Percentiles rank a stretch among this genome's conserved stretches.
These are phyloP conservation scores for Chiloscyllium plagiosum DNA, from an alignment of 2,113 vertebrate genomes.

Conservation along the genomic window DNA sequence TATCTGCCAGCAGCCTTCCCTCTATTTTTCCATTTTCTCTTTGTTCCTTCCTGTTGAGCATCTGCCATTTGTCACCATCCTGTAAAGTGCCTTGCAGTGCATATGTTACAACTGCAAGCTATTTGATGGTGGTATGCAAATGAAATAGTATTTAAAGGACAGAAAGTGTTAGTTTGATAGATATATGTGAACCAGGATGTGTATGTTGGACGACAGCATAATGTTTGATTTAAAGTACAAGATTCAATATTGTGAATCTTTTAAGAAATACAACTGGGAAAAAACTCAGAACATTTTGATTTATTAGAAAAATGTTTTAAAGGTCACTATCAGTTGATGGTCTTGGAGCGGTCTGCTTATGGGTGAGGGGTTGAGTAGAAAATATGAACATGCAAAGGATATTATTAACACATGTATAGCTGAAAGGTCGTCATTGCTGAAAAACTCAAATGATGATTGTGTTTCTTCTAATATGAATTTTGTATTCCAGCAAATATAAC, in stretches of 20 bases:
- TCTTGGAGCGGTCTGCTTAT: neutral
- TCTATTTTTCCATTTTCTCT: neutral
- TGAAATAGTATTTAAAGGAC: neutral
- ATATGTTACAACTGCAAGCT: neutral
- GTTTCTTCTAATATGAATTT: neutral
- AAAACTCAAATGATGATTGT: neutral
- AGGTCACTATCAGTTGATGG: neutral
- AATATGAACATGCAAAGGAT: neutral
- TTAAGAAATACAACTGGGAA: neutral
- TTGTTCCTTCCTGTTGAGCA: neutral
- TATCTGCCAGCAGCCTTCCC: neutral
- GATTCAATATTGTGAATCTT: neutral
- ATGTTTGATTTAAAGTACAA: neutral
- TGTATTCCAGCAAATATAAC: neutral
- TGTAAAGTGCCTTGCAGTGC: neutral
- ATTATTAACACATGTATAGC: conserved; percentile 9
- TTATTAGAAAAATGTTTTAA: neutral
- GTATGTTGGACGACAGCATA: neutral
- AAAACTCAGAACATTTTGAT: neutral
- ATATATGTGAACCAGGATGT: neutral
- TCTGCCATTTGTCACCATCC: neutral
- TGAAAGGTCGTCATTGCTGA: neutral
- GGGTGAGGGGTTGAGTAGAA: neutral
- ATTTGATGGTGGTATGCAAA: neutral
- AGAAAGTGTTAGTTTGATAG: neutral